phyloP scores from a whole-genome alignment of 2,888 invertebrate species.

The Polydrusus pterygomalis region DNA sequence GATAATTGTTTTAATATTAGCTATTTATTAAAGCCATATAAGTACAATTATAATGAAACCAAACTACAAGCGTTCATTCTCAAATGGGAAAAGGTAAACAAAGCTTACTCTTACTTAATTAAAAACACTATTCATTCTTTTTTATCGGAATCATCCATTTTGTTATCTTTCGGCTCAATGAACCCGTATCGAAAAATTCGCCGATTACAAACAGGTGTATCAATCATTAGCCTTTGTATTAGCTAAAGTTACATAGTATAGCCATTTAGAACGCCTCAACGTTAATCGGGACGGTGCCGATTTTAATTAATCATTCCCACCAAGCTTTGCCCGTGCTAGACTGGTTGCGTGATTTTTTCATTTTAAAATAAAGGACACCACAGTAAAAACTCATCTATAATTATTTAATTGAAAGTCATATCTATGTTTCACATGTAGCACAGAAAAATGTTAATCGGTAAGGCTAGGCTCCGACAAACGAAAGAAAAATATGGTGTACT shows the following conservation, averaged over 20 bases:
- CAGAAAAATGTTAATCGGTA: too few relatives aligned
- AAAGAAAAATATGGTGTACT: too few relatives aligned
- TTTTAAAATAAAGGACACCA: not conserved
- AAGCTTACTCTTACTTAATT: not conserved
- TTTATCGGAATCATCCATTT: not conserved
- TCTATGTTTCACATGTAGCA: too few relatives aligned
- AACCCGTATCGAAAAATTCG: not conserved
- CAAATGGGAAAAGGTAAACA: too few relatives aligned
- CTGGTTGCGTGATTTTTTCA: not conserved
- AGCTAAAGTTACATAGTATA: conserved; percentile 23
- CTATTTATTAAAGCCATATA: too few relatives aligned
- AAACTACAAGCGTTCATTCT: too few relatives aligned
- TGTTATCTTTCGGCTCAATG: not conserved
- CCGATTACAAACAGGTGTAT: conserved; percentile 15
- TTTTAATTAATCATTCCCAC: conserved; percentile 12
- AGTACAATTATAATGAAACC: too few relatives aligned
- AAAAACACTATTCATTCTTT: not conserved
- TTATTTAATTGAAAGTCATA: too few relatives aligned
- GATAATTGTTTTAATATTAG: too few relatives aligned
- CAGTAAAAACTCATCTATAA: too few relatives aligned
- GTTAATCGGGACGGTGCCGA: not conserved
- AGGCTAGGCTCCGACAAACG: too few relatives aligned
- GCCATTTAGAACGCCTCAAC: conserved; percentile 18
- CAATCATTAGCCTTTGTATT: conserved; percentile 18
- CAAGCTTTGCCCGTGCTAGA: not conserved